Evolutionary conservation across 2,888 invertebrate species (phyloP).

Genomic region (Rhodophaea formosa): DNA sequence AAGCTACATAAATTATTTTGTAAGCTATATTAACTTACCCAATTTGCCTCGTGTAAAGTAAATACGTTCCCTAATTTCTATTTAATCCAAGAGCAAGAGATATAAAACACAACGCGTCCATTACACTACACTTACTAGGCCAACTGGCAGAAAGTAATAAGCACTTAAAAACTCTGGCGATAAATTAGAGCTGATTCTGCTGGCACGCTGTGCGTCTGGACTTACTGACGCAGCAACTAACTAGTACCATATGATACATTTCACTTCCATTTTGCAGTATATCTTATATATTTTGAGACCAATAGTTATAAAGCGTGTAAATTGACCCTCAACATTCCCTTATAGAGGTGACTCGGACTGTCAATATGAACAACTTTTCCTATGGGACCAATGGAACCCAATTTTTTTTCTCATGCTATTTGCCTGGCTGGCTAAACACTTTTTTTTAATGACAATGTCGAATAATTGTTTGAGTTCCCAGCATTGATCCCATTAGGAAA

Average conservation of each 20-base stretch:
- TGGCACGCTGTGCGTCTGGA: slow-evolving; percentile 20
- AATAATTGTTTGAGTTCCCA: too few species aligned
- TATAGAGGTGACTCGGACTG: too few species aligned
- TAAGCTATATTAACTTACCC: background rate
- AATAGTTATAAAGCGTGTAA: too few species aligned
- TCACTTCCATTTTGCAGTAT: too few species aligned
- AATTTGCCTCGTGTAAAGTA: background rate
- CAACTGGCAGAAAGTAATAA: slow-evolving; percentile 48
- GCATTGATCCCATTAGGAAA: too few species aligned
- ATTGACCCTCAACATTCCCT: too few species aligned
- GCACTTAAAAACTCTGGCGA: slow-evolving; percentile 48
- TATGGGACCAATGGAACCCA: too few species aligned
- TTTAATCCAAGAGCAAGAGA: slow-evolving; percentile 16
- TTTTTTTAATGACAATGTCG: too few species aligned
- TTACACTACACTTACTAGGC: slow-evolving; percentile 47
- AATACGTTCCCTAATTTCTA: background rate
- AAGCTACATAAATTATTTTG: background rate
- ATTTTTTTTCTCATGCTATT: too few species aligned
- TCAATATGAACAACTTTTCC: too few species aligned
- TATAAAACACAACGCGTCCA: slow-evolving; percentile 46
- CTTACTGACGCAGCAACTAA: slow-evolving; percentile 23
- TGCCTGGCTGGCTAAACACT: too few species aligned
- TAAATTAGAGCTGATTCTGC: slow-evolving; percentile 47
- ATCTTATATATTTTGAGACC: too few species aligned
- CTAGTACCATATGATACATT: background rate